Base-by-base conservation (phyloP, 64 coral and sea anemone genomes). In the Pocillopora verrucosa region DNA sequence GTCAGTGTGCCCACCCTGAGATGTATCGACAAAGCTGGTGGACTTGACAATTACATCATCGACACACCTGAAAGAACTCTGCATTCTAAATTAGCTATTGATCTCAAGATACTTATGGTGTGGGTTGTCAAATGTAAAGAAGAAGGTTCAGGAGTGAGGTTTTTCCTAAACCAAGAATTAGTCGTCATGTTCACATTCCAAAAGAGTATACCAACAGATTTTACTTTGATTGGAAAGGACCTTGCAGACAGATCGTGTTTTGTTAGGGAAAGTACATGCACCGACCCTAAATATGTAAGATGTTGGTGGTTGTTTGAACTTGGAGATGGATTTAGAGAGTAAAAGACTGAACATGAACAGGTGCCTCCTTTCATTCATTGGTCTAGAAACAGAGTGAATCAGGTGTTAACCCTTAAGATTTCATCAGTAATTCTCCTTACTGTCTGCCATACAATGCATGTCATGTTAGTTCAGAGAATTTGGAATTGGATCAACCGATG, bases 21-120 rank as follows among this genome's bases (percentile, higher is more conserved):
- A 80, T 93, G 88, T 56, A 95, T 99, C 13, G 97, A 99, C 74
- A 93, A 95, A 74, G 94, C 97, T 16, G 97, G 97, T n/a, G 97
- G 97, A 22, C 95, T 99, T 87, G 97, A 99, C 73, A 99, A 99
- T 61, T 99, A 99, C 61, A 99, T 99, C 41, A 87, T 99, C 59
- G 93, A 99, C 63, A 99, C 91, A 30, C 92, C 90, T 13, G 79
- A 92, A 59, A 91, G 65, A 13, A 93, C 82, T 34, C 73, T 99
- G 1, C 80, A 89, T 38, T 99, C 97, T 22, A 93, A 87, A 82
- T 76, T 94, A 74, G 97, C 97, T 1, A 99, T 95, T 73, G 88
- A 90, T 30, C 90, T 99, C 24, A 95, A 99, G 89, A 91, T 93
- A 56, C 65, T 90, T 5, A 99, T 99, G 97, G 37, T 59, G 19